Percentiles rank a stretch among this genome's conserved stretches.
These are phyloP conservation scores for Glaucidium brasilianum DNA, from an alignment of 2,113 vertebrate species.

Conservation along the genomic window DNA sequence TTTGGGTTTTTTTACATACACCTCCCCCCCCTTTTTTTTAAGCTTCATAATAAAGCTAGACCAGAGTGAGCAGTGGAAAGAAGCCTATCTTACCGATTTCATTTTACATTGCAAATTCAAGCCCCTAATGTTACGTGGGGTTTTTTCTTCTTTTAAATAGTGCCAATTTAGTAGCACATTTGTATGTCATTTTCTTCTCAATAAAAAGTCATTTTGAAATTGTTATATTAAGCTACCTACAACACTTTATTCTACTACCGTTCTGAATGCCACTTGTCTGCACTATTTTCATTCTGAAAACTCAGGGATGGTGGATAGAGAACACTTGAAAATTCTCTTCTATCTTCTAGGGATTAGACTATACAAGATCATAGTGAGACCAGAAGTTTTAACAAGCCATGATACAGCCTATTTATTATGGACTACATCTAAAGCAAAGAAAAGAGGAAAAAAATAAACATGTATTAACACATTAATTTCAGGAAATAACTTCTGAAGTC, in stretches of 20 bases:
- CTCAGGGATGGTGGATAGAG: background rate
- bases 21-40: fast-evolving
- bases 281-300: background rate
- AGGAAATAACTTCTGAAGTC: background rate
- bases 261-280: background rate
- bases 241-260: background rate
- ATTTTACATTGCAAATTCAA: background rate
- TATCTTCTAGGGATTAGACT: background rate
- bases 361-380: background rate
- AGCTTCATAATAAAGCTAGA: background rate
- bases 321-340: background rate
- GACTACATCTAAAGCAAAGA: background rate
- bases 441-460: background rate
- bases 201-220: background rate
- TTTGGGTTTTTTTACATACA: background rate
- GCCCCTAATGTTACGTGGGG: background rate
- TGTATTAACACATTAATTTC: background rate
- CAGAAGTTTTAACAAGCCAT: background rate
- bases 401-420: fast-evolving
- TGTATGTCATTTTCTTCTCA: background rate
- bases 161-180: background rate
- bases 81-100: background rate
- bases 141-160: background rate
- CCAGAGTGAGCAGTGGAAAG: background rate
- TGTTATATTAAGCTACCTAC: background rate